Evolutionary conservation across 2,888 invertebrate genomes (phyloP).

Genomic region (Tubulanus polymorphus): DNA sequence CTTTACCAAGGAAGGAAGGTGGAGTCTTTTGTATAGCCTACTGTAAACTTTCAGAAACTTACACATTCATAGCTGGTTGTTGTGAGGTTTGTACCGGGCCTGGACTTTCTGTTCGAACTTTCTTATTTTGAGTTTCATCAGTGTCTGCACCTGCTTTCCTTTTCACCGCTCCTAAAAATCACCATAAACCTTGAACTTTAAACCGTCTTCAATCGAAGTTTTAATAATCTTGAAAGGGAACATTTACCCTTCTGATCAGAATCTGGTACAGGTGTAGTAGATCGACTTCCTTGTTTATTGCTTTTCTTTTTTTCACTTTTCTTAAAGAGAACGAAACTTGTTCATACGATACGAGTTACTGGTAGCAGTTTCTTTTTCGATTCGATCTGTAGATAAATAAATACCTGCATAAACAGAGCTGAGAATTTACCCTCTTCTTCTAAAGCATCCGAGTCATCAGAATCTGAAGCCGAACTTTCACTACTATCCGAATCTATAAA

Average conservation of each 20-base stretch:
- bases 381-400: no score
- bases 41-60: no score
- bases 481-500: conserved; percentile 45
- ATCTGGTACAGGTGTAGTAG: conserved; percentile 25
- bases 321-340: no score
- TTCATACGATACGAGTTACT: no score
- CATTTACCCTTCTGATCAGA: conserved; percentile 16
- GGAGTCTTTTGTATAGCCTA: no score
- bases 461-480: conserved; percentile 44
- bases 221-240: not conserved
- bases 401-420: not conserved
- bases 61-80: no score
- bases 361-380: no score
- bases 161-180: conserved; percentile 25
- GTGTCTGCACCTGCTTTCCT: conserved; percentile 35
- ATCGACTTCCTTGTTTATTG: conserved; percentile 2
- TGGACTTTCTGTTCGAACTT: conserved; percentile 32
- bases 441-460: conserved; percentile 50
- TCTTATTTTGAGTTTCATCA: conserved; percentile 29
- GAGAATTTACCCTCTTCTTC: conserved; percentile 27
- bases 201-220: not conserved
- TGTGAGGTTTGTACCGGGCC: no score
- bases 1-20: no score
- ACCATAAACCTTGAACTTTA: conserved; percentile 1
- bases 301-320: conserved; percentile 5